Evolutionary conservation across 2,888 invertebrate species (phyloP).

Genomic region (Drosophila macrospina): DNA sequence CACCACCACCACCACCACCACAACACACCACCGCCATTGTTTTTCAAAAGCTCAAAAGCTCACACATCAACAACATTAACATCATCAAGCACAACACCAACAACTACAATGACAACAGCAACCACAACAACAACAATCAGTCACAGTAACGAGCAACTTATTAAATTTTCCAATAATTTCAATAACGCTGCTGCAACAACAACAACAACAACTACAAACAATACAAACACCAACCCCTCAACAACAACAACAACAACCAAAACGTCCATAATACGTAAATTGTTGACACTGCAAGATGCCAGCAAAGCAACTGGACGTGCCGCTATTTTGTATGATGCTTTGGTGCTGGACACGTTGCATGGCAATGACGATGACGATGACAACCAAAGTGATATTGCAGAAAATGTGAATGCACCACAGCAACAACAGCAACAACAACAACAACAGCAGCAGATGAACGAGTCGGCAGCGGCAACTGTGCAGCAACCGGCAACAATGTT

Average conservation of each 20-base stretch:
- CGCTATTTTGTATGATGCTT: conserved; percentile 83
- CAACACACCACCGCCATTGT: conserved; percentile 79
- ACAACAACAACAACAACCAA: conserved; percentile 26
- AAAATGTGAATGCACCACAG: conserved; percentile 20
- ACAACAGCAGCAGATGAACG: conserved; percentile 30
- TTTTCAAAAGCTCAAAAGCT: conserved; percentile 65
- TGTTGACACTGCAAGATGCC: conserved; percentile 74
- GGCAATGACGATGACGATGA: conserved; percentile 62
- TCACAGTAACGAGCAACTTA: conserved; percentile 68
- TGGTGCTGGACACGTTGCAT: conserved; percentile 83
- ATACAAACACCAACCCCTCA: conserved; percentile 53
- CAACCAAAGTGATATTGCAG: conserved; percentile 30
- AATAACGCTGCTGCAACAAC: conserved; percentile 57
- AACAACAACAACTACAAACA: conserved; percentile 54
- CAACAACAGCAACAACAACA: conserved; percentile 13
- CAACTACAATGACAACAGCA: conserved; percentile 36
- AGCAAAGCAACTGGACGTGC: conserved; percentile 80
- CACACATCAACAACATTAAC: conserved; percentile 53
- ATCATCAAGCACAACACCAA: conserved; percentile 50
- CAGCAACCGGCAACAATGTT: conserved; percentile 79
- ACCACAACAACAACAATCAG: conserved; percentile 52
- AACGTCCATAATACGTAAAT: conserved; percentile 71
- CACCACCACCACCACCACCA: conserved; percentile 56
- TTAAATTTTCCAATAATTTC: conserved; percentile 77
- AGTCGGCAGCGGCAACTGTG: conserved; percentile 41